Conservation (phyloP, 2,888 invertebrate genomes). For the Aphrophora alni region DNA sequence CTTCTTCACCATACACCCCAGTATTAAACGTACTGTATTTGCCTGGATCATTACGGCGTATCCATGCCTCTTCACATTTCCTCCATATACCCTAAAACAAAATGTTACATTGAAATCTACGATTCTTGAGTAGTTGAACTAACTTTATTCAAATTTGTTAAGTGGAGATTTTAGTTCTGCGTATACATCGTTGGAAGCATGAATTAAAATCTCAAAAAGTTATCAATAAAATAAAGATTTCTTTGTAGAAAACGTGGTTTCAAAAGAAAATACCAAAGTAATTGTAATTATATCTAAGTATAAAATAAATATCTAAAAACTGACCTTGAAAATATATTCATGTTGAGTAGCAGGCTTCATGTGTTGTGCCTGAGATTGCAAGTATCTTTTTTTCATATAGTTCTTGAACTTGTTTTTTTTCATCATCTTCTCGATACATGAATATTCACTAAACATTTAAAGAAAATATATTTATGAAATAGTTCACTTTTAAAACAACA, state of each 20-base stretch:
- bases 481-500: too few relatives aligned
- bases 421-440: constrained; percentile 26
- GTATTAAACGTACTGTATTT: constrained; percentile 24
- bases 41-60: constrained; percentile 27
- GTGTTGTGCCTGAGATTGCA: constrained; percentile 16
- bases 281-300: too few relatives aligned
- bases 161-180: too few relatives aligned
- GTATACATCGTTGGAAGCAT: too few relatives aligned
- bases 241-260: too few relatives aligned
- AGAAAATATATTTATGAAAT: too few relatives aligned
- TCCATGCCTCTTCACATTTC: constrained; percentile 28
- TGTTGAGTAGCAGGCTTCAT: neutral
- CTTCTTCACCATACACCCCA: constrained; percentile 20
- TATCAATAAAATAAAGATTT: too few relatives aligned
- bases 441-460: constrained; percentile 26
- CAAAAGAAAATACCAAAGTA: too few relatives aligned
- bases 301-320: neutral
- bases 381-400: constrained; percentile 9
- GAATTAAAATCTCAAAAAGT: too few relatives aligned
- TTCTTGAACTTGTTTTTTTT: constrained; percentile 20
- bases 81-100: constrained; percentile 22
- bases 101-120: neutral
- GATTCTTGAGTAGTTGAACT: too few relatives aligned
- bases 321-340: constrained; percentile 23
- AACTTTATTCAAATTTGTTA: too few relatives aligned